Conservation (phyloP, 2,888 invertebrate genomes). For the Drosophila planitibia region DNA sequence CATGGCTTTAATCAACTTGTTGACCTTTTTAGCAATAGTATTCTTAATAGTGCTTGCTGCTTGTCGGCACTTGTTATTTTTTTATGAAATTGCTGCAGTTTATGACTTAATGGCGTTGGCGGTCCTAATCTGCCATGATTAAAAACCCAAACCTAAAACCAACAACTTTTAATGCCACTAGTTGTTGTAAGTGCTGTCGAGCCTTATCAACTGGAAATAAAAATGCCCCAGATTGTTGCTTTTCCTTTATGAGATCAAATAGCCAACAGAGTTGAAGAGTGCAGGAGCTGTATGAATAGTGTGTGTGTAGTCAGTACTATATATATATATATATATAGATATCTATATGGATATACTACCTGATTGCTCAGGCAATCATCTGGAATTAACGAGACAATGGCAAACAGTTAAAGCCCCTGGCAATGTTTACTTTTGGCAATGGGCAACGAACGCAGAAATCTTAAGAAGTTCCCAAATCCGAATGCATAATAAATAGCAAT, state of each 20-base stretch:
- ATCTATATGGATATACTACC: neutral
- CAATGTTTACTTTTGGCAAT: slow-evolving; percentile 27
- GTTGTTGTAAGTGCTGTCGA: slow-evolving; percentile 17
- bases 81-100: slow-evolving; percentile 39
- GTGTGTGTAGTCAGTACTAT: neutral
- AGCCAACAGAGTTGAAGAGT: slow-evolving; percentile 13
- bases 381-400: slow-evolving; percentile 16
- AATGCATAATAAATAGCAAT: slow-evolving; percentile 33
- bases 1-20: slow-evolving; percentile 54
- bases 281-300: neutral
- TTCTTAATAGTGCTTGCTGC: slow-evolving; percentile 47
- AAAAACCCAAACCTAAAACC: slow-evolving; percentile 30
- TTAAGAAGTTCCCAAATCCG: slow-evolving; percentile 5
- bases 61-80: slow-evolving; percentile 38
- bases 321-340: neutral
- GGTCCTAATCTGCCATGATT: slow-evolving; percentile 36
- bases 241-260: slow-evolving; percentile 59
- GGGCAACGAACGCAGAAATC: neutral
- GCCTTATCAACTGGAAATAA: slow-evolving; percentile 49
- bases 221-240: slow-evolving; percentile 48
- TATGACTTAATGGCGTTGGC: slow-evolving; percentile 51
- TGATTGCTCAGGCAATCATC: slow-evolving; percentile 8
- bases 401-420: slow-evolving; percentile 36
- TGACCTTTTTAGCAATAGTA: slow-evolving; percentile 61
- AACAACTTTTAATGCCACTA: slow-evolving; percentile 36